Percentiles rank a stretch among this genome's conserved stretches.
These are phyloP conservation scores for Chiridota heheva DNA, from an alignment of 35 echinoderm and acorn worm genomes.

Conservation along the genomic window DNA sequence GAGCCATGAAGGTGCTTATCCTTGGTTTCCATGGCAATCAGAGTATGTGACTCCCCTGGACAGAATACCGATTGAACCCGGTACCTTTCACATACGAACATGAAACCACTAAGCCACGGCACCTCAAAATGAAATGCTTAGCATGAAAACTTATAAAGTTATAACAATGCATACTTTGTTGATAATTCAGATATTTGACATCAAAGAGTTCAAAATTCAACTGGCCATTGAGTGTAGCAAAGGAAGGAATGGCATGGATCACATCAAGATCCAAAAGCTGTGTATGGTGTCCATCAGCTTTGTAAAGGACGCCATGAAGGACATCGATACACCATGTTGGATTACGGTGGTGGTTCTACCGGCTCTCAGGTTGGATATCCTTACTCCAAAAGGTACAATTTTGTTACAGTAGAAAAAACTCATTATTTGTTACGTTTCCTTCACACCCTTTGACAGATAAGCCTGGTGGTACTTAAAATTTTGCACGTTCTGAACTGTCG, in stretches of 20 bases:
- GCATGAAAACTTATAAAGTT: too few relatives aligned
- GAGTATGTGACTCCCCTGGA: too few relatives aligned
- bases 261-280: slow-evolving; percentile 44
- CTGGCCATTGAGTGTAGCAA: slow-evolving; percentile 65
- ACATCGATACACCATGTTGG: slow-evolving; percentile 87
- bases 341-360: slow-evolving; percentile 74
- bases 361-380: slow-evolving; percentile 66
- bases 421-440: background rate
- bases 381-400: slow-evolving; percentile 51
- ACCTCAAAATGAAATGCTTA: too few relatives aligned
- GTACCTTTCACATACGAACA: too few relatives aligned
- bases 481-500: too few relatives aligned
- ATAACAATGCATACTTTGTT: too few relatives aligned
- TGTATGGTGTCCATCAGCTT: slow-evolving; percentile 81
- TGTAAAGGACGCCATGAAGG: slow-evolving; percentile 78
- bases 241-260: slow-evolving; percentile 49
- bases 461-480: background rate
- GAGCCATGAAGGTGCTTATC: too few relatives aligned
- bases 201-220: slow-evolving; percentile 83
- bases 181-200: slow-evolving; percentile 93
- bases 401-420: background rate
- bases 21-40: too few relatives aligned
- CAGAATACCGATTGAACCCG: too few relatives aligned
- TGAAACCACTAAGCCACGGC: too few relatives aligned
- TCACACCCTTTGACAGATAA: background rate